Conservation (phyloP, 2,888 invertebrate genomes). For the Nycteola revayana region DNA sequence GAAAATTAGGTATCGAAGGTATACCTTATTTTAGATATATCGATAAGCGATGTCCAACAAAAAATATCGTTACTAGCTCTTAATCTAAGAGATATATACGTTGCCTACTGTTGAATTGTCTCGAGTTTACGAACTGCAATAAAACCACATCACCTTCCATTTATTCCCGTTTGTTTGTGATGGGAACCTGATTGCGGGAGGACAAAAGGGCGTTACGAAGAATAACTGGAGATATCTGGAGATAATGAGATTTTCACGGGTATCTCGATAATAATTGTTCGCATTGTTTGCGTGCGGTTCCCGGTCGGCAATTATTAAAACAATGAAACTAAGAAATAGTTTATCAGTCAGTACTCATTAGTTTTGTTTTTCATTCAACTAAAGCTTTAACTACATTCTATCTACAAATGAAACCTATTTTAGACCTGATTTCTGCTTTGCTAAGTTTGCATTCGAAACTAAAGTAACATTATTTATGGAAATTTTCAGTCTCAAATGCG, state of each 20-base stretch:
- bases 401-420: too few species aligned
- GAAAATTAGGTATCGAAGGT: too few species aligned
- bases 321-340: constrained; percentile 31
- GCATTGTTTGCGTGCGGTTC: constrained; percentile 44
- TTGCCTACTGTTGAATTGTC: constrained; percentile 21
- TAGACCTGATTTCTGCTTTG: too few species aligned
- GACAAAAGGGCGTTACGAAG: constrained; percentile 30
- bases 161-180: constrained; percentile 54
- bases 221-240: constrained; percentile 48
- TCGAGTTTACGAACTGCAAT: constrained; percentile 38
- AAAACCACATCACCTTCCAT: constrained; percentile 46
- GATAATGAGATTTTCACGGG: constrained; percentile 62
- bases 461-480: too few species aligned
- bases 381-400: too few species aligned
- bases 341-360: constrained; percentile 29
- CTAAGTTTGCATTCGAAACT: too few species aligned
- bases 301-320: constrained; percentile 38
- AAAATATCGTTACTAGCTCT: too few species aligned
- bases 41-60: too few species aligned
- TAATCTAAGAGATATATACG: too few species aligned
- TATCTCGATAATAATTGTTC: constrained; percentile 55
- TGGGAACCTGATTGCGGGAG: constrained; percentile 44
- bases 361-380: too few species aligned
- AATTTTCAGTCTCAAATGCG: too few species aligned
- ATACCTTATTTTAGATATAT: too few species aligned